A percentile compares a stretch with the other conserved stretches of the same genome.
These are phyloP conservation scores for Lampris incognitus DNA, from an alignment of 2,113 vertebrate species.

Conservation along the genomic window DNA sequence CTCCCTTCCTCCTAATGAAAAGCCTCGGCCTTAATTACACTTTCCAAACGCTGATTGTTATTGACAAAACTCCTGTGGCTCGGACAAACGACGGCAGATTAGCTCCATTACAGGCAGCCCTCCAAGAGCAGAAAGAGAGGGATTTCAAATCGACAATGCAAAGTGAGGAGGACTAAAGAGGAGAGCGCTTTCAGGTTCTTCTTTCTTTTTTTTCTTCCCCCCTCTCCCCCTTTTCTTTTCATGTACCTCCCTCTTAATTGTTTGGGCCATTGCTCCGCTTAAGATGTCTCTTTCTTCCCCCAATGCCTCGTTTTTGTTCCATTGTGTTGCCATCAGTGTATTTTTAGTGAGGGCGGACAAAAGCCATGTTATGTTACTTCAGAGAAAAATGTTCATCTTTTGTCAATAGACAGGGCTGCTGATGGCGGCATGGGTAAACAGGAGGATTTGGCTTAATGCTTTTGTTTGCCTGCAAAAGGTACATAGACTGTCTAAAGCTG, in stretches of 20 bases:
- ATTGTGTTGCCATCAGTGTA: slow-evolving; percentile 71
- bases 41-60: slow-evolving; percentile 90
- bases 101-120: slow-evolving; percentile 88
- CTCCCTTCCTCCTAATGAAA: slow-evolving; percentile 88
- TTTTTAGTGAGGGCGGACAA: slow-evolving; percentile 72
- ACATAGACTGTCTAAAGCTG: slow-evolving; percentile 85
- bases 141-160: slow-evolving; percentile 82
- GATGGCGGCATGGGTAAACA: slow-evolving; percentile 82
- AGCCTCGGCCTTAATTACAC: slow-evolving; percentile 90
- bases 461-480: slow-evolving; percentile 84
- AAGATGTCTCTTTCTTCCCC: slow-evolving; percentile 71
- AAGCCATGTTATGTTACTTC: slow-evolving; percentile 80
- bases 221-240: slow-evolving; percentile 37
- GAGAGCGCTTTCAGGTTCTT: slow-evolving; percentile 69
- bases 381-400: slow-evolving; percentile 82
- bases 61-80: slow-evolving; percentile 91
- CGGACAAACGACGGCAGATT: slow-evolving; percentile 89
- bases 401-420: slow-evolving; percentile 81
- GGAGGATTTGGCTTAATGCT: slow-evolving; percentile 81
- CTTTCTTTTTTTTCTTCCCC: slow-evolving; percentile 30
- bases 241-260: slow-evolving; percentile 81
- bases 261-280: slow-evolving; percentile 78
- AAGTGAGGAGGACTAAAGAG: slow-evolving; percentile 67
- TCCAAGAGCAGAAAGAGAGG: slow-evolving; percentile 84
- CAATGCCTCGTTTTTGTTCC: slow-evolving; percentile 69